These are phyloP conservation scores for Choristoneura fumiferana DNA, from an alignment of 1,140 invertebrate genomes.

Conservation along the genomic window DNA sequence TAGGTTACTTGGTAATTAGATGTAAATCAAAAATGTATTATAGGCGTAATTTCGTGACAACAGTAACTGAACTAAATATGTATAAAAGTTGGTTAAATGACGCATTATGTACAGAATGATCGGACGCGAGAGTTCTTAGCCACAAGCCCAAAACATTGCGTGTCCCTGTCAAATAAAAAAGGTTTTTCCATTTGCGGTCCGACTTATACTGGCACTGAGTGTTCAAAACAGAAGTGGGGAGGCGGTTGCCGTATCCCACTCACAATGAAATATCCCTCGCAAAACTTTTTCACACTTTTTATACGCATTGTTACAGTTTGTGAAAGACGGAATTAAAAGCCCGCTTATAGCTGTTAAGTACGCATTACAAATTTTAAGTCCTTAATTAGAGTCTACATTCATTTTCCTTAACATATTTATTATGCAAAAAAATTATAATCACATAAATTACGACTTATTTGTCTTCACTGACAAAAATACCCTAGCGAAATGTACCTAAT, in stretches of 20 bases:
- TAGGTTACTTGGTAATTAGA: neutral
- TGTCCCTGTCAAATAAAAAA: slow-evolving; percentile 43
- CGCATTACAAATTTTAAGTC: neutral
- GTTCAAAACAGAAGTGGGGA: slow-evolving; percentile 43
- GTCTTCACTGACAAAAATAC: neutral
- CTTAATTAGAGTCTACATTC: neutral
- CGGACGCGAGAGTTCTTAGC: neutral
- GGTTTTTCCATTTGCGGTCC: slow-evolving; percentile 49
- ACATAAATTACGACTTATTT: no score
- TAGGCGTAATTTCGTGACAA: neutral
- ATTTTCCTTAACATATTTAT: neutral
- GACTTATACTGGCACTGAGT: slow-evolving; percentile 45
- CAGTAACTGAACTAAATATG: neutral
- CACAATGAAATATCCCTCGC: slow-evolving; percentile 43
- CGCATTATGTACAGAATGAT: neutral
- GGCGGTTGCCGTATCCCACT: slow-evolving; percentile 35
- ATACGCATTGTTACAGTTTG: slow-evolving; percentile 35
- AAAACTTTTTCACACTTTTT: slow-evolving; percentile 38
- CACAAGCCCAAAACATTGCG: slow-evolving; percentile 40
- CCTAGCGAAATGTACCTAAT: neutral
- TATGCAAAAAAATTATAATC: neutral
- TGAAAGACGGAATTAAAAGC: slow-evolving; percentile 33
- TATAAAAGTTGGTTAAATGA: neutral
- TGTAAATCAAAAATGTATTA: neutral
- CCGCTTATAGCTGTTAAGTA: slow-evolving; percentile 13